phyloP scores from a whole-genome alignment of 2,113 vertebrate species.

The Erpornis zantholeuca region DNA sequence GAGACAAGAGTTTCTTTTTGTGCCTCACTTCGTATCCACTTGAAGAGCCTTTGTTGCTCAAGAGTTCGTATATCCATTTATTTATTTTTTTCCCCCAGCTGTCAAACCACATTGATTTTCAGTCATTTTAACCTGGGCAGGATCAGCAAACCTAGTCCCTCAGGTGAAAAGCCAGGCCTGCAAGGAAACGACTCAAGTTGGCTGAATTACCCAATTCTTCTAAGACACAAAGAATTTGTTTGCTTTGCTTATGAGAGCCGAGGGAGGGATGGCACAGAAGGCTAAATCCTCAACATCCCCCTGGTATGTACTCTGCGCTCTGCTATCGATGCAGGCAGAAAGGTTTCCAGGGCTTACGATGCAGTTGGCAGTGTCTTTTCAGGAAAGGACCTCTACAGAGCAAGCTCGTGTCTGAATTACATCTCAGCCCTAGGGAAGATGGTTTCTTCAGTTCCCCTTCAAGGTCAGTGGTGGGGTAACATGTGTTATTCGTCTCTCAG shows the following conservation, averaged over 20 bases:
- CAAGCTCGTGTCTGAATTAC: neutral
- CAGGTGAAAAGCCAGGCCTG: conserved; percentile 62
- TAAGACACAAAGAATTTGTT: conserved; percentile 25
- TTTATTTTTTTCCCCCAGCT: neutral
- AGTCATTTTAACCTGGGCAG: conserved; percentile 63
- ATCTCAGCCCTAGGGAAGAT: conserved; percentile 47
- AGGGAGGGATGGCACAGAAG: conserved; percentile 43
- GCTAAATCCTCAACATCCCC: conserved; percentile 28
- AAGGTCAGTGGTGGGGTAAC: conserved; percentile 64
- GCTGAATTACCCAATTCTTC: conserved; percentile 24
- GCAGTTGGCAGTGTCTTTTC: conserved; percentile 6
- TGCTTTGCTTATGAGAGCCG: conserved; percentile 29
- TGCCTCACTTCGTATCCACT: neutral
- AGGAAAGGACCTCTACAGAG: neutral
- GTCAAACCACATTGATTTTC: conserved; percentile 74
- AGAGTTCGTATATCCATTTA: neutral
- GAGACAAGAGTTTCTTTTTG: neutral
- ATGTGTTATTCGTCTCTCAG: conserved; percentile 59
- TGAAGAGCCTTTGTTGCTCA: neutral
- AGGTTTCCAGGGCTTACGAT: neutral
- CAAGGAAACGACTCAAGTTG: neutral
- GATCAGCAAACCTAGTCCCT: conserved; percentile 53
- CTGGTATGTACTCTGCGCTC: neutral
- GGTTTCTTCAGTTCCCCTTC: conserved; percentile 45
- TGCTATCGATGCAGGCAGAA: conserved; percentile 19